Evolutionary conservation across 2,797 vertebrate species (phyloP).

Genomic region (Heterohyrax brucei): DNA sequence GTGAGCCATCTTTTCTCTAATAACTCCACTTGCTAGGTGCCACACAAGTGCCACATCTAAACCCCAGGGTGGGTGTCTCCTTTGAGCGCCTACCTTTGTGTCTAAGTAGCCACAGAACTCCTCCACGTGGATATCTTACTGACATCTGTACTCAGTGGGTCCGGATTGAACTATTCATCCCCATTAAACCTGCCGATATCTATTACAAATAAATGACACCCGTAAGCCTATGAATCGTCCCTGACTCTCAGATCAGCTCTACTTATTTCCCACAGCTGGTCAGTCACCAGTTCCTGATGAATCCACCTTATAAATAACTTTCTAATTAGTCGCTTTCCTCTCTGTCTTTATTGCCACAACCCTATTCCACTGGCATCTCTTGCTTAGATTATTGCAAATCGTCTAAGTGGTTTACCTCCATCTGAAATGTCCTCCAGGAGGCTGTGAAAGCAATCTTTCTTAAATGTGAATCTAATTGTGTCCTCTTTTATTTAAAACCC

Average conservation of each 20-base stretch:
- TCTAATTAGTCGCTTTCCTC: not conserved
- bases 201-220: not conserved
- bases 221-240: not conserved
- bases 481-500: not conserved
- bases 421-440: constrained; percentile 1
- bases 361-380: not conserved
- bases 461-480: not conserved
- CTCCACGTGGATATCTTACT: not conserved
- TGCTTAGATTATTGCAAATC: constrained; percentile 33
- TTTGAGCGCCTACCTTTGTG: not conserved
- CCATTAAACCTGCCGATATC: not conserved
- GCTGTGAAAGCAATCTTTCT: constrained; percentile 39
- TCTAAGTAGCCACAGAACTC: not conserved
- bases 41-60: constrained; percentile 25
- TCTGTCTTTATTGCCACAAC: not conserved
- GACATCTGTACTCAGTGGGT: not conserved
- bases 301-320: not conserved
- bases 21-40: not conserved
- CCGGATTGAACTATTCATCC: not conserved
- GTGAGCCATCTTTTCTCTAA: constrained; percentile 12
- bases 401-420: not conserved
- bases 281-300: not conserved
- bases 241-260: not conserved
- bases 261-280: not conserved
- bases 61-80: not conserved